Percentiles rank a stretch among this genome's conserved stretches.
These are phyloP conservation scores for Drosophila nigricruria DNA, from an alignment of 2,888 invertebrate genomes.

Conservation along the genomic window DNA sequence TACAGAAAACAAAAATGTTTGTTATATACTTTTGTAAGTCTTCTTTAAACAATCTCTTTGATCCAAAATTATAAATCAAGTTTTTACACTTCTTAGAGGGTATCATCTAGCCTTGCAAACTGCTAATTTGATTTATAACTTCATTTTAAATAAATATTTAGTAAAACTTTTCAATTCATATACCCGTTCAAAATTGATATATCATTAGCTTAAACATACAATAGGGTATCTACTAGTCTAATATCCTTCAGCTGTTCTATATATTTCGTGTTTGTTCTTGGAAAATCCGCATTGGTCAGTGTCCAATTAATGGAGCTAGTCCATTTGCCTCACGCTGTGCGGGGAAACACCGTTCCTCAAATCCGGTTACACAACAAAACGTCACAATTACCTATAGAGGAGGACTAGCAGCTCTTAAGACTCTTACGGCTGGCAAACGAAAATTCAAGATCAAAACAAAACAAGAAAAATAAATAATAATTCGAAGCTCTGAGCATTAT, in stretches of 20 bases:
- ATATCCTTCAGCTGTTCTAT: not conserved
- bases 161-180: not conserved
- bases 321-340: slow-evolving; percentile 14
- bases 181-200: not conserved
- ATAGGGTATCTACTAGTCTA: not conserved
- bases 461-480: slow-evolving; percentile 20
- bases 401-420: slow-evolving; percentile 2
- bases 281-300: slow-evolving; percentile 13
- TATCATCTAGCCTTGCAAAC: not conserved
- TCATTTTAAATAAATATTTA: not conserved
- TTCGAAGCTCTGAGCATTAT: slow-evolving; percentile 19
- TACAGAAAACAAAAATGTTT: not conserved
- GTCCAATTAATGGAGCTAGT: slow-evolving; percentile 9
- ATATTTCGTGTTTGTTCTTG: slow-evolving; percentile 22
- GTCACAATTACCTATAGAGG: not conserved
- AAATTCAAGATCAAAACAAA: slow-evolving; percentile 43
- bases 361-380: slow-evolving; percentile 37
- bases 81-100: no score
- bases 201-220: not conserved
- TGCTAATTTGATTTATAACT: not conserved
- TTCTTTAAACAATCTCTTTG: no score
- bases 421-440: not conserved
- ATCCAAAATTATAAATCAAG: no score
- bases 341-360: slow-evolving; percentile 26
- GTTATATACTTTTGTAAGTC: not conserved